Evolutionary conservation across 2,888 invertebrate species (phyloP), one percentile per base, ranked within the genome.

Genomic region (Scaptodrosophila latifasciaeformis): DNA sequence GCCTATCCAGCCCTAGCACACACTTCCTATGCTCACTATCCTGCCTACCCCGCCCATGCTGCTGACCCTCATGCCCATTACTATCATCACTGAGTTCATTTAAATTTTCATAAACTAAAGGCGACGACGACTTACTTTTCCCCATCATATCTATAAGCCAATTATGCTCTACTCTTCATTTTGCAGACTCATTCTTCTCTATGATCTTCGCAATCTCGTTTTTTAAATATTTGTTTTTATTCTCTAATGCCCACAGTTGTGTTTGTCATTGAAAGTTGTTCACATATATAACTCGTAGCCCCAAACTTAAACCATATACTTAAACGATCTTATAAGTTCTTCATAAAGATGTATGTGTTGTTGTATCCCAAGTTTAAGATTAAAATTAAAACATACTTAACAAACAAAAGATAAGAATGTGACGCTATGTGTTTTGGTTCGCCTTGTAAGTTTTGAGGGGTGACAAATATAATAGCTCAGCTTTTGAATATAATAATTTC

Each of bases 1-100:
- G 82, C 84, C 37, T 83, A 84, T 54, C 82, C 81, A 1, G 84
- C 84, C 2, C 62, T 82, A n/a, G 66, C 76, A 9, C 79, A 82
- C 48, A 75, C 71, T 19, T 75, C 82, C 10, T 82, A 83, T 48
- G 81, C 78, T 1, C 79, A 74, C 46, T 82, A 77, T 48, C 49
- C 71, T 1, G 61, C 64, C 21, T 51, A 59, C 12, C 65, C 71
- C 7, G 62, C 50, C 1, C 76, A 70, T 1, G 67, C 68, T 1
- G 71, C 74, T 1, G 77, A 76, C 29, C 65, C 70, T 3, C 77
- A 78, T 48, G 79, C 70, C 34, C 55, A 54, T 15, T 81, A 82
- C 60, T 81, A 80, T 54, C 78, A 82, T 58, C 81, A 82, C 48
- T 81, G 62, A 72, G 55, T 44, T 42, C 52, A 31, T 2, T 30